Conservation (phyloP, 2,797 vertebrate genomes). For the Eulemur rubriventer region DNA sequence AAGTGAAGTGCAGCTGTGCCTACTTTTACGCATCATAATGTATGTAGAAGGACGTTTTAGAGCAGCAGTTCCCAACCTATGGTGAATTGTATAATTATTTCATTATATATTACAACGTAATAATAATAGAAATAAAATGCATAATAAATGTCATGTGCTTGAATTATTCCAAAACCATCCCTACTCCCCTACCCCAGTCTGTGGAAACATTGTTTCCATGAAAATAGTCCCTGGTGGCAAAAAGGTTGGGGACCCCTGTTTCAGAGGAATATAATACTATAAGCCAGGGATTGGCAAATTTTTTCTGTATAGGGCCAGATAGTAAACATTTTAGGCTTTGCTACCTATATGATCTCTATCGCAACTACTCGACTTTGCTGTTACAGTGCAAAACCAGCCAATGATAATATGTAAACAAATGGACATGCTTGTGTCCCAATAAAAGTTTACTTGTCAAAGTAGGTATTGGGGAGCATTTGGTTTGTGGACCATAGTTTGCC, state of each 20-base stretch:
- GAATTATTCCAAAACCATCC: too few species aligned
- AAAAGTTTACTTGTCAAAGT: constrained; percentile 47
- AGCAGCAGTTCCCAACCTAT: not conserved
- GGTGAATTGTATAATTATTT: too few species aligned
- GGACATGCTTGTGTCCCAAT: not conserved
- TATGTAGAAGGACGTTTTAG: not conserved
- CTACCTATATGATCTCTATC: not conserved
- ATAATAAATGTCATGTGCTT: too few species aligned
- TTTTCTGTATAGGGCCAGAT: not conserved
- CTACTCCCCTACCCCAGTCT: too few species aligned
- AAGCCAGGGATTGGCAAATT: not conserved
- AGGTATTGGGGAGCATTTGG: not conserved
- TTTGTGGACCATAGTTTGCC: not conserved
- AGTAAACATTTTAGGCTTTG: constrained; percentile 13
- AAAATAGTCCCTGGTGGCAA: too few species aligned
- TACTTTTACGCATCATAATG: not conserved
- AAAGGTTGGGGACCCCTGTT: not conserved
- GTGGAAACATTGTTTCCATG: too few species aligned
- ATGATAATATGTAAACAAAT: not conserved
- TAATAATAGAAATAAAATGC: too few species aligned
- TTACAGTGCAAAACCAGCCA: not conserved
- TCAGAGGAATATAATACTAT: not conserved
- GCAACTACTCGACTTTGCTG: not conserved
- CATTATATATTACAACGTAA: too few species aligned
- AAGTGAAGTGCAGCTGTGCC: not conserved